Conservation (phyloP, 1,140 invertebrate species). For the Eciton burchellii region DNA sequence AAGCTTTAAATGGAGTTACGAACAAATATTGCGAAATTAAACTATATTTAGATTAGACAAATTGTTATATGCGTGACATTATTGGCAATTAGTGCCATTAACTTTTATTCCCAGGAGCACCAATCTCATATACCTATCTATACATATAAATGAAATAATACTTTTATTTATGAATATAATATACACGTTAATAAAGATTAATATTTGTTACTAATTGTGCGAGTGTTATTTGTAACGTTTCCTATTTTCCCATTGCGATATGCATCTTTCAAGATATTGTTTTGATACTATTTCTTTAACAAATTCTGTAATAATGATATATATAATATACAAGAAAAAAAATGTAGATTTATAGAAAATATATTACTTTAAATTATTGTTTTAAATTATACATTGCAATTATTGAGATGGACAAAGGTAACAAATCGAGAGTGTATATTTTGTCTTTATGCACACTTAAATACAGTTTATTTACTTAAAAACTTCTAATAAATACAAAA, state of each 20-base stretch:
- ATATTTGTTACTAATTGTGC: conserved; percentile 82
- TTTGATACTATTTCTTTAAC: background rate
- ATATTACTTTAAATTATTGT: too few species aligned
- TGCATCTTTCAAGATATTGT: background rate
- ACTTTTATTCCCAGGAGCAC: conserved; percentile 80
- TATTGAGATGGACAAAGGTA: conserved; percentile 12
- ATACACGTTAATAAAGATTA: conserved; percentile 84
- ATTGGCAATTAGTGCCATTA: conserved; percentile 83
- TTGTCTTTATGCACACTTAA: conserved; percentile 83
- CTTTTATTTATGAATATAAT: conserved; percentile 84
- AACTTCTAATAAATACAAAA: conserved; percentile 86
- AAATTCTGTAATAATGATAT: background rate
- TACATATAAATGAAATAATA: conserved; percentile 75
- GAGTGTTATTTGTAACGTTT: conserved; percentile 63
- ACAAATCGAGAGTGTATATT: conserved; percentile 31
- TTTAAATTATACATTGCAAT: conserved; percentile 19
- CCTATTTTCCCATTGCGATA: conserved; percentile 1
- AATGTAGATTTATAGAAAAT: conserved; percentile 1
- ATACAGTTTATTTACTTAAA: conserved; percentile 86
- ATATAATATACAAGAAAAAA: background rate
- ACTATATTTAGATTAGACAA: conserved; percentile 77
- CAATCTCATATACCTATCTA: conserved; percentile 81
- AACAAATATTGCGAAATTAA: conserved; percentile 80
- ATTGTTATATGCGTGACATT: conserved; percentile 81
- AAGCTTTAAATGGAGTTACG: conserved; percentile 74